These are phyloP conservation scores for Tachina grossa DNA, from an alignment of 2,888 invertebrate species.

Conservation along the genomic window DNA sequence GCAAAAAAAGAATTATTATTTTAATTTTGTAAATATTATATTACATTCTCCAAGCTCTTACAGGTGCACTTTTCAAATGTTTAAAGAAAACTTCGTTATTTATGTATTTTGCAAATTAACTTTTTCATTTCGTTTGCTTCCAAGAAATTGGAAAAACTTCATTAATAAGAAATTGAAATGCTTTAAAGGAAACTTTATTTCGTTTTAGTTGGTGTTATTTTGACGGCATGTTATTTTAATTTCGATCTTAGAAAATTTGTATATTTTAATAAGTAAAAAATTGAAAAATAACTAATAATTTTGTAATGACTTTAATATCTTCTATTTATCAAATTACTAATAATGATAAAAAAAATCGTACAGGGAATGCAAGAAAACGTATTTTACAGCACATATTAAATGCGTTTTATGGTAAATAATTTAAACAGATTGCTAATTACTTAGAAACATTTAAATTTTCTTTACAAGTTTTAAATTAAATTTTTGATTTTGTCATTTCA, in stretches of 20 bases:
- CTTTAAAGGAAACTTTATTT: conserved; percentile 13
- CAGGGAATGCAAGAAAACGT: conserved; percentile 81
- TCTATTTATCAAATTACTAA: conserved; percentile 66
- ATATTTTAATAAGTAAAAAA: conserved; percentile 23
- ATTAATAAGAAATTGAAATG: conserved; percentile 1
- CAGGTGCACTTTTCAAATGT: conserved; percentile 47
- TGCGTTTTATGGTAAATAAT: conserved; percentile 81
- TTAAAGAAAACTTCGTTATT: neutral
- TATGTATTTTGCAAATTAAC: conserved; percentile 23
- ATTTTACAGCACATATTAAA: conserved; percentile 81
- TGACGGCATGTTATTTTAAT: conserved; percentile 39
- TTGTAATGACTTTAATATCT: conserved; percentile 61
- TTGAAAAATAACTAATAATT: conserved; percentile 34
- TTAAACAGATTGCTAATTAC: conserved; percentile 41
- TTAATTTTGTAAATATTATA: conserved; percentile 7
- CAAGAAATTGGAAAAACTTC: conserved; percentile 19
- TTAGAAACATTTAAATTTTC: conserved; percentile 23
- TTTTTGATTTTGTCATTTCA: neutral
- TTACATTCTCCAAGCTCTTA: neutral
- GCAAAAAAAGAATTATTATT: conserved; percentile 7
- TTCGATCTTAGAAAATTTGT: conserved; percentile 29
- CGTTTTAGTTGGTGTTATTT: conserved; percentile 45
- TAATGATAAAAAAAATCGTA: conserved; percentile 28
- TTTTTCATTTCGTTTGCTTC: neutral
- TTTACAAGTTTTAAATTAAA: neutral